Evolutionary conservation across 1,140 invertebrate genomes (phyloP).

Genomic region (Tigriopus japonicus): DNA sequence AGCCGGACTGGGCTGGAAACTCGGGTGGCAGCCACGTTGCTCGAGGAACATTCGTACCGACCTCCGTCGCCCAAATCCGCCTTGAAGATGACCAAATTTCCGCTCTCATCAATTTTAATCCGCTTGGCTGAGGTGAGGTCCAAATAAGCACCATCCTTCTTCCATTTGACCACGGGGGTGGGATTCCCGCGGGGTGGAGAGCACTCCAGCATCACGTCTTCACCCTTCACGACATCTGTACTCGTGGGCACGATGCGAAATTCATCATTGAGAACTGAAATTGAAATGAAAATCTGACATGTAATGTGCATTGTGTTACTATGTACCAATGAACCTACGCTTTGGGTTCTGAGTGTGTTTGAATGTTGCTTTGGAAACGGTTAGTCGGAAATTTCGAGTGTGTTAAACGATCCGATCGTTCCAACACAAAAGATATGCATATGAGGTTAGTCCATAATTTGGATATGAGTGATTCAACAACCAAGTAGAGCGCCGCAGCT

Average conservation of each 20-base stretch:
- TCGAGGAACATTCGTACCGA: conserved; percentile 3
- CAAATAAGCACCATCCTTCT: conserved; percentile 5
- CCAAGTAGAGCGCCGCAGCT: too few relatives aligned
- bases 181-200: conserved; percentile 31
- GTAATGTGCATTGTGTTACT: too few relatives aligned
- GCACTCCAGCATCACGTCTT: conserved; percentile 28
- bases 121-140: conserved; percentile 7
- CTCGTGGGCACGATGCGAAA: conserved; percentile 26
- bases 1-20: not conserved
- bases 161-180: conserved; percentile 22
- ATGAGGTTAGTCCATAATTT: too few relatives aligned
- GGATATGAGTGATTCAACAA: too few relatives aligned
- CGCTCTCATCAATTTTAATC: conserved; percentile 9
- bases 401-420: too few relatives aligned
- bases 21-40: not conserved
- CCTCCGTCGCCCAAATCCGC: not conserved
- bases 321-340: too few relatives aligned
- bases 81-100: conserved; percentile 6
- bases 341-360: too few relatives aligned
- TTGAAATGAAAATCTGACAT: not conserved
- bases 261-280: conserved; percentile 28
- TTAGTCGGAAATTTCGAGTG: too few relatives aligned
- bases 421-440: too few relatives aligned
- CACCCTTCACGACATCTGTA: conserved; percentile 25
- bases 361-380: too few relatives aligned